Conservation (phyloP, 2,797 vertebrate genomes). For the Lutjanus argentimaculatus region DNA sequence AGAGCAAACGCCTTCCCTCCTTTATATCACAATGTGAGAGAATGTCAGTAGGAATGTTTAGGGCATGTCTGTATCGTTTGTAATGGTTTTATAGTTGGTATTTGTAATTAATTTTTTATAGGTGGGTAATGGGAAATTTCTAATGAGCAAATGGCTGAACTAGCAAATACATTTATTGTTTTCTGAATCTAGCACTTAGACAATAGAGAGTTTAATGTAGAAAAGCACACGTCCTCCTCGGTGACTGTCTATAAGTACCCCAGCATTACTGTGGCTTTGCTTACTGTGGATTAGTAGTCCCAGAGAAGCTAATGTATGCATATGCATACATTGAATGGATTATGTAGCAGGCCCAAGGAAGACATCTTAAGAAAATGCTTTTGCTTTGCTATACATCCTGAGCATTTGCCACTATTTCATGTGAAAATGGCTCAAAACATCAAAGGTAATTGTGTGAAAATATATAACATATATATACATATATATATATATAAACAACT, state of each 20-base stretch:
- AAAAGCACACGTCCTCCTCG: not conserved
- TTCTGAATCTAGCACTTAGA: not conserved
- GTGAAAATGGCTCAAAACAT: not conserved
- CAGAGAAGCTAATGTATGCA: not conserved
- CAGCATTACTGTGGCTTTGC: not conserved
- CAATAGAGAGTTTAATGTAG: not conserved
- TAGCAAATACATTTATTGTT: not conserved
- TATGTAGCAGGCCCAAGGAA: not conserved
- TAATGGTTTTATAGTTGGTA: not conserved
- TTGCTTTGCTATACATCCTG: not conserved
- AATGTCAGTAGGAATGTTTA: not conserved
- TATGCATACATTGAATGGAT: not conserved
- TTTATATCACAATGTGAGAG: not conserved
- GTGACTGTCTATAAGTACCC: too few relatives aligned
- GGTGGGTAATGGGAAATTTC: not conserved
- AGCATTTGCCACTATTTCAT: not conserved
- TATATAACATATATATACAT: too few relatives aligned
- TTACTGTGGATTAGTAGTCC: not conserved
- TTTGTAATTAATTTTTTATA: not conserved
- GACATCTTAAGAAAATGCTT: not conserved
- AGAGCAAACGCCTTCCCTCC: too few relatives aligned
- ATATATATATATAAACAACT: too few relatives aligned
- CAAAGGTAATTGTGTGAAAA: too few relatives aligned
- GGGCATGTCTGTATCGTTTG: not conserved
- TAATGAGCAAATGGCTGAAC: not conserved